These are phyloP conservation scores for Synergus gifuensis DNA, from an alignment of 2,888 invertebrate genomes.

Conservation along the genomic window DNA sequence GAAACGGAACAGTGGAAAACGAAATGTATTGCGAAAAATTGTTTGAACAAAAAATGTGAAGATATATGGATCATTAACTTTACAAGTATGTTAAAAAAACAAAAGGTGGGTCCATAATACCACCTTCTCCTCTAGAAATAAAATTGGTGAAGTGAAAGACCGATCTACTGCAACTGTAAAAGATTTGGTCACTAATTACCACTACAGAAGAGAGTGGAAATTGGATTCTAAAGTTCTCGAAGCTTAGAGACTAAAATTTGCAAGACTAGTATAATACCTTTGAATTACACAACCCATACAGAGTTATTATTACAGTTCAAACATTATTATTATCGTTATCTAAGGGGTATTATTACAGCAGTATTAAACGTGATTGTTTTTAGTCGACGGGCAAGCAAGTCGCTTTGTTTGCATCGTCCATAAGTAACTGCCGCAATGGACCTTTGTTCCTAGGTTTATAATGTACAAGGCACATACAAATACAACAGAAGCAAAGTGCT, in stretches of 20 bases:
- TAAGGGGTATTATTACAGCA: constrained; percentile 8
- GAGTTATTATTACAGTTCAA: constrained; percentile 6
- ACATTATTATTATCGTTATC: constrained; percentile 4
- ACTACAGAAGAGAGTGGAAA: too few species aligned
- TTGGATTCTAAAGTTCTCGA: neutral
- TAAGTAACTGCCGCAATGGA: constrained; percentile 32
- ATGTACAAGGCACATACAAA: constrained; percentile 25
- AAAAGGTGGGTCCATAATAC: too few species aligned
- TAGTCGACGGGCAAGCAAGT: constrained; percentile 1
- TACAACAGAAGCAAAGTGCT: constrained; percentile 44
- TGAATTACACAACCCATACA: neutral
- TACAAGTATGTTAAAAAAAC: too few species aligned
- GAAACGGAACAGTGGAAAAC: too few species aligned
- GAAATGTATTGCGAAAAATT: too few species aligned
- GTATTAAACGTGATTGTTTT: constrained; percentile 38
- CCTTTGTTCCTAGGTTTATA: constrained; percentile 31
- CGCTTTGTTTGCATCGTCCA: constrained; percentile 28
- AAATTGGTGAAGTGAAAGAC: too few species aligned
- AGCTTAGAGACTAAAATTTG: neutral
- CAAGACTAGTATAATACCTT: neutral
- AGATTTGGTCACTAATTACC: too few species aligned
- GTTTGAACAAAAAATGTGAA: too few species aligned
- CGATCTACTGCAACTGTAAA: too few species aligned
- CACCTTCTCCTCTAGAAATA: too few species aligned
- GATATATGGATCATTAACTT: too few species aligned